Evolutionary conservation across 2,113 vertebrate genomes (phyloP).

Genomic region (Theristicus caerulescens): DNA sequence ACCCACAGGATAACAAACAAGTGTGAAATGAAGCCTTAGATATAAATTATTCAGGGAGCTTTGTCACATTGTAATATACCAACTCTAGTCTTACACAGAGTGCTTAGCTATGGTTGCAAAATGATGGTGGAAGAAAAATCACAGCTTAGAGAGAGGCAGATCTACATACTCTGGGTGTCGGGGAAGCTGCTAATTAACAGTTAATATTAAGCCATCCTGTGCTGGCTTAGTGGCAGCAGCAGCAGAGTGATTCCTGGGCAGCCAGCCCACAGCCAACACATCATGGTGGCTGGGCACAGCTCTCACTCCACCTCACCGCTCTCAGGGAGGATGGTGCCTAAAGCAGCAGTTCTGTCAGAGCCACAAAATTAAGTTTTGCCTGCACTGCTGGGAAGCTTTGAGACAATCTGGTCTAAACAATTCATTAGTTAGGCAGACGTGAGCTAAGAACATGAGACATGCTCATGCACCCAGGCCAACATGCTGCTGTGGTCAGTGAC

Average conservation of each 20-base stretch:
- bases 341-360: neutral
- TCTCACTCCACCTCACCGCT: neutral
- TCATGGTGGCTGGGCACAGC: rapidly evolving
- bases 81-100: neutral
- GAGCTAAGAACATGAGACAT: neutral
- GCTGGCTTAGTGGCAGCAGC: neutral
- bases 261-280: neutral
- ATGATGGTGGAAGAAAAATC: neutral
- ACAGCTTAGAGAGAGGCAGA: neutral
- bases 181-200: neutral
- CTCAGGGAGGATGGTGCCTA: neutral
- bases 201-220: neutral
- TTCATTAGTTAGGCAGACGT: neutral
- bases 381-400: neutral
- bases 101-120: neutral
- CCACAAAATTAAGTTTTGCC: neutral
- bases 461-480: neutral
- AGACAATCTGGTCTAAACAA: neutral
- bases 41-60: conserved; percentile 41
- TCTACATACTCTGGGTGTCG: neutral
- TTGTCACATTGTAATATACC: neutral
- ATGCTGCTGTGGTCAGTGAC: neutral
- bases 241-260: neutral
- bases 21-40: neutral
- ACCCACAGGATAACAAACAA: conserved; percentile 48